Evolutionary conservation across 2,113 vertebrate species (phyloP).

Genomic region (Ellobius talpinus): DNA sequence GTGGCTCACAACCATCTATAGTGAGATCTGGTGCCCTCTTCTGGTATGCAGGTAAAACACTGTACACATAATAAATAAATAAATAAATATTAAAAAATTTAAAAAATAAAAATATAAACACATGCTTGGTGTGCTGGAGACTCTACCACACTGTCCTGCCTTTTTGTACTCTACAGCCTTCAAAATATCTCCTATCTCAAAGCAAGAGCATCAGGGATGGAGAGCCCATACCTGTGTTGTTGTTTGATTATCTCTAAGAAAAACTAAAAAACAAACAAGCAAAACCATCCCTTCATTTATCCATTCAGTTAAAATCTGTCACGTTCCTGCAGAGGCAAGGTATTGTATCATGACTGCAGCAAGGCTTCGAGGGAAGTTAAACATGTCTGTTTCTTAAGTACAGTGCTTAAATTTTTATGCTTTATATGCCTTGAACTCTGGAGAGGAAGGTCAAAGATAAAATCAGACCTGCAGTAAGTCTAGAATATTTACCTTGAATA

Average conservation of each 20-base stretch:
- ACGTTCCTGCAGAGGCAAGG: background rate
- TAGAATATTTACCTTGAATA: constrained; percentile 38
- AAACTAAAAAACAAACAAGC: background rate
- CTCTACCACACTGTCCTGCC: accelerated
- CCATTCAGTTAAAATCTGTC: constrained; percentile 10
- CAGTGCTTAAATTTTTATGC: background rate
- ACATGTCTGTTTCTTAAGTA: background rate
- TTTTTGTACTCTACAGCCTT: background rate
- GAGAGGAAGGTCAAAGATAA: background rate
- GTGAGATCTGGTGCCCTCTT: too few species aligned
- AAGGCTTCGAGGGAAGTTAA: background rate
- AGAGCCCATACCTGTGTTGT: background rate
- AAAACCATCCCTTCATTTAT: constrained; percentile 13
- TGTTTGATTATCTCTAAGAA: constrained; percentile 22
- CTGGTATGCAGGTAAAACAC: too few species aligned
- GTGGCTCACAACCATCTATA: too few species aligned
- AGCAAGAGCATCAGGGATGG: background rate
- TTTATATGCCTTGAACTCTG: background rate
- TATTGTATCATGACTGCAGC: background rate
- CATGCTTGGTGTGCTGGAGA: background rate
- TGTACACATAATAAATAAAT: too few species aligned
- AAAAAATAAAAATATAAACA: background rate
- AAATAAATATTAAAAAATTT: too few species aligned
- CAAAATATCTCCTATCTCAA: background rate
- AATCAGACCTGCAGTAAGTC: background rate